Conservation (phyloP, 2,888 invertebrate species). For the Rhodophaea formosa region DNA sequence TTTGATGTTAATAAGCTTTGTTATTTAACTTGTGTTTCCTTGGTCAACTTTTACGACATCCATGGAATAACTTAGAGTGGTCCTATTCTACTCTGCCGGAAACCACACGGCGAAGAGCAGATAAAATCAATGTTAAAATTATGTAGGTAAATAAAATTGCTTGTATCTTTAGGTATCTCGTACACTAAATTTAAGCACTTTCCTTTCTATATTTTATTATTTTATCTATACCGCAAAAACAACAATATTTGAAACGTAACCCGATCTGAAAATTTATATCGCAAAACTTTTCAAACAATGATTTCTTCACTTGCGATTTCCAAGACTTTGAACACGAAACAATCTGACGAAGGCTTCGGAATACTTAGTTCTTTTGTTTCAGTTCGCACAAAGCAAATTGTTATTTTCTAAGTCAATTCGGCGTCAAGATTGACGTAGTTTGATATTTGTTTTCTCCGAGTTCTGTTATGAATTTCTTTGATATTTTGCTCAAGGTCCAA, state of each 20-base stretch:
- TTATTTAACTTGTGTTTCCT: no score
- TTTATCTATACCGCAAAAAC: no score
- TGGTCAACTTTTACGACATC: no score
- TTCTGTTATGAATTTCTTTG: conserved; percentile 1
- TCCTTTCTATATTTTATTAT: no score
- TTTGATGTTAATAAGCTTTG: no score
- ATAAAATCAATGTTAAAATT: no score
- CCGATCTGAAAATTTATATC: neutral
- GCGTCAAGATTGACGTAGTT: neutral
- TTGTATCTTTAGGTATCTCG: no score
- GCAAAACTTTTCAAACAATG: conserved; percentile 21
- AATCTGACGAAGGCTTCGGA: conserved; percentile 1
- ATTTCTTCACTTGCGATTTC: conserved; percentile 18
- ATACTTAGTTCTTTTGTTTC: conserved; percentile 9
- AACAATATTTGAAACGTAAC: neutral
- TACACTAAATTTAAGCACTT: no score
- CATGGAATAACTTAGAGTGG: no score
- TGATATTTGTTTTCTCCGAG: conserved; percentile 23
- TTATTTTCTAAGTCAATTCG: neutral
- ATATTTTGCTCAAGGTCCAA: neutral
- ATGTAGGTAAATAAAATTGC: no score
- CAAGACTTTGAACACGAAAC: conserved; percentile 1
- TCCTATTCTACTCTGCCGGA: no score
- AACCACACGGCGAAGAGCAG: no score
- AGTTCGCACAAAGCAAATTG: conserved; percentile 13